A percentile compares a stretch with the other conserved stretches of the same genome.
These are phyloP conservation scores for Matsumurasca onukii DNA, from an alignment of 1,140 invertebrate species.

Conservation along the genomic window DNA sequence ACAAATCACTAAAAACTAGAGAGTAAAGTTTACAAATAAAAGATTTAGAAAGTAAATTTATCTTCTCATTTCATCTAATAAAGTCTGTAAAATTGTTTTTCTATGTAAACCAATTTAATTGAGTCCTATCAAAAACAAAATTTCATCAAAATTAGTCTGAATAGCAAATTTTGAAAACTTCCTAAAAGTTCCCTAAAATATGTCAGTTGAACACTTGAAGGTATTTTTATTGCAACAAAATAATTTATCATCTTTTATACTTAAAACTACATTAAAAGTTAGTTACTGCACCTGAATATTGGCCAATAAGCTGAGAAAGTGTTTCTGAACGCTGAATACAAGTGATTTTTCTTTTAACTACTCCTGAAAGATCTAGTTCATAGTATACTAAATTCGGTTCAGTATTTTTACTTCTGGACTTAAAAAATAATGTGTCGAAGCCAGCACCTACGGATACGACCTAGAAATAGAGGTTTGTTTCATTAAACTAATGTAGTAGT, in stretches of 20 bases:
- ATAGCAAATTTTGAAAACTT: background rate
- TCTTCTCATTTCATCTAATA: too few relatives aligned
- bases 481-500: too few relatives aligned
- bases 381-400: constrained; percentile 70
- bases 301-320: constrained; percentile 54
- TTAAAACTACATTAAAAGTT: too few relatives aligned
- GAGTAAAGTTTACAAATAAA: background rate
- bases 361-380: constrained; percentile 91
- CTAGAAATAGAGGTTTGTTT: too few relatives aligned
- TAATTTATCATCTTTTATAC: background rate
- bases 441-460: constrained; percentile 95
- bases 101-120: too few relatives aligned
- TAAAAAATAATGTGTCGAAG: constrained; percentile 96
- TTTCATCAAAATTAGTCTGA: too few relatives aligned
- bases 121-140: too few relatives aligned
- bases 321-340: constrained; percentile 80
- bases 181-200: background rate
- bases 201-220: background rate
- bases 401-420: constrained; percentile 73
- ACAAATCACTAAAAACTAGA: background rate
- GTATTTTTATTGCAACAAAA: background rate
- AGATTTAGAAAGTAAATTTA: too few relatives aligned
- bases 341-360: constrained; percentile 81
- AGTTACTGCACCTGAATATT: constrained; percentile 25
- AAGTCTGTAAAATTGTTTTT: too few relatives aligned